Evolutionary conservation across 2,888 invertebrate genomes (phyloP).

Genomic region (Drosophila phalerata): DNA sequence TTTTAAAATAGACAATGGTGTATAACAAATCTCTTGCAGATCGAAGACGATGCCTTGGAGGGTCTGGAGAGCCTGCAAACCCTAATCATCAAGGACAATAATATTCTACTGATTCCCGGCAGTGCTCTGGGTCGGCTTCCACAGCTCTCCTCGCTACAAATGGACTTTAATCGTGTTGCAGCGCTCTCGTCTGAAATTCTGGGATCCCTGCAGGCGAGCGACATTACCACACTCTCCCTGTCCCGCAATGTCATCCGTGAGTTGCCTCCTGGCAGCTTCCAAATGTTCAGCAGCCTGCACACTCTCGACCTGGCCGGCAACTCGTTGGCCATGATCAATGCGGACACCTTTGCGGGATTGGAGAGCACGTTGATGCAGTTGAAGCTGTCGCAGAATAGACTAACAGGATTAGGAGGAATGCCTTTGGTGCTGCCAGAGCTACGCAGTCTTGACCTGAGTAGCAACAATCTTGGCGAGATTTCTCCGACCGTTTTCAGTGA

Average conservation of each 20-base stretch:
- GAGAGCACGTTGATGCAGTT: constrained; percentile 91
- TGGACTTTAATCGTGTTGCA: constrained; percentile 95
- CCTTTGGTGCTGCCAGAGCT: constrained; percentile 89
- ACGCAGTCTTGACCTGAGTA: constrained; percentile 91
- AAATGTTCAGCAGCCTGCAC: constrained; percentile 90
- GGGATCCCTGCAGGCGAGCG: constrained; percentile 89
- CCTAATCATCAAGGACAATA: constrained; percentile 93
- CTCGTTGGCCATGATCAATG: constrained; percentile 89
- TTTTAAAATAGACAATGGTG: background rate
- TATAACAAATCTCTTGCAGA: constrained; percentile 87
- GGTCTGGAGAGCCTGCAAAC: constrained; percentile 92
- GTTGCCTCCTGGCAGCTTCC: constrained; percentile 92
- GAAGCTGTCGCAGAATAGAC: constrained; percentile 91
- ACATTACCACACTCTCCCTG: constrained; percentile 90
- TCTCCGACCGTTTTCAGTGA: constrained; percentile 89
- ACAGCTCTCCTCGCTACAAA: constrained; percentile 89
- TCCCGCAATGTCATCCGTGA: constrained; percentile 95
- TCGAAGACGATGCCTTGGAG: constrained; percentile 95
- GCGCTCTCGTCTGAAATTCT: constrained; percentile 93
- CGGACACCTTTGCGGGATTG: constrained; percentile 91
- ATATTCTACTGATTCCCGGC: constrained; percentile 93
- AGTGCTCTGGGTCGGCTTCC: constrained; percentile 93
- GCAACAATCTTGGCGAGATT: constrained; percentile 91
- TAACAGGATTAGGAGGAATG: constrained; percentile 89
- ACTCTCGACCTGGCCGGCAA: constrained; percentile 93